phyloP scores from a whole-genome alignment of 2,888 invertebrate species.

The Mesorhabditis belari region DNA sequence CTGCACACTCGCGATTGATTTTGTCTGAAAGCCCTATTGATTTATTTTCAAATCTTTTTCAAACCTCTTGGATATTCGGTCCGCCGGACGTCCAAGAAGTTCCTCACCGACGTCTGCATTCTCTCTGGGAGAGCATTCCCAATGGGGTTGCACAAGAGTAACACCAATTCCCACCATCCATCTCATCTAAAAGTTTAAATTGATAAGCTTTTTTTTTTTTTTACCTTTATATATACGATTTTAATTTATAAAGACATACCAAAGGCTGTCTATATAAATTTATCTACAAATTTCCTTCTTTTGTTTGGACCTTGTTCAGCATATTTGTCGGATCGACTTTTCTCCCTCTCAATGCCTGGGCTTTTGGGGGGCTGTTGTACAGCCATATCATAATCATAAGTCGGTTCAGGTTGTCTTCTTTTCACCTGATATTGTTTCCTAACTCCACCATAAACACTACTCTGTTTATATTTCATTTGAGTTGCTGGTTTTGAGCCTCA shows the following conservation, averaged over 20 bases:
- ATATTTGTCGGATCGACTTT: neutral
- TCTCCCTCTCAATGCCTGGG: neutral
- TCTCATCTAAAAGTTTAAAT: neutral
- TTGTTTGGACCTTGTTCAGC: neutral
- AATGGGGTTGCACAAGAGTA: slow-evolving; percentile 37
- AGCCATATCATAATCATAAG: neutral
- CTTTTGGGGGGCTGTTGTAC: neutral
- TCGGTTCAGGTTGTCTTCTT: neutral
- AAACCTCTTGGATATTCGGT: slow-evolving; percentile 33
- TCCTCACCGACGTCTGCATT: slow-evolving; percentile 30
- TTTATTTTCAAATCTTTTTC: too few species aligned
- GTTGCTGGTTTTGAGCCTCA: neutral
- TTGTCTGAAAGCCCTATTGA: slow-evolving; percentile 18
- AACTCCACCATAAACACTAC: neutral
- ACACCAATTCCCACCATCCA: slow-evolving; percentile 27
- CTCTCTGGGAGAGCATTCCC: slow-evolving; percentile 20
- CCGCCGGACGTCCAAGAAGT: slow-evolving; percentile 40
- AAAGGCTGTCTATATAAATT: too few species aligned
- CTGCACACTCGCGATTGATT: slow-evolving; percentile 32
- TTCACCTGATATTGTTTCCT: neutral
- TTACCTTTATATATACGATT: too few species aligned
- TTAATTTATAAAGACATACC: too few species aligned
- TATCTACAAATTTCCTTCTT: neutral
- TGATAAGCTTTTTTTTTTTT: neutral
- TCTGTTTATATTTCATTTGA: neutral